Conservation (phyloP, 2,888 invertebrate species). For the Anoncus sp. region DNA sequence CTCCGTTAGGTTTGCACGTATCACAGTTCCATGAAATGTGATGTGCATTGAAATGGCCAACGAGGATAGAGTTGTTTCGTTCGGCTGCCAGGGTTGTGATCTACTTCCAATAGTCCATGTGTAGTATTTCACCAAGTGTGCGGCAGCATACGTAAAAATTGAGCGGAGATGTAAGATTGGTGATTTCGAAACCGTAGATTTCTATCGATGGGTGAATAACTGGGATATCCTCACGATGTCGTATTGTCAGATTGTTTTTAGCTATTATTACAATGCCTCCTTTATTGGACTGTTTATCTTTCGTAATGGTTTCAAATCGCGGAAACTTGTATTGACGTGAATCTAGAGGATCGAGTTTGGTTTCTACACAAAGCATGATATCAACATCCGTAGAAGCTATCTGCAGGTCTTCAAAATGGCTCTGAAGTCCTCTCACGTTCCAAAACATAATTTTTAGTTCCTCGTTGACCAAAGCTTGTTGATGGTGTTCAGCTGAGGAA, state of each 20-base stretch:
- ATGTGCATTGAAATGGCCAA: conserved; percentile 35
- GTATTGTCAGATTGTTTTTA: conserved; percentile 21
- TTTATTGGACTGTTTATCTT: conserved; percentile 1
- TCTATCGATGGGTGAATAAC: conserved; percentile 20
- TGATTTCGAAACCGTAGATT: conserved; percentile 40
- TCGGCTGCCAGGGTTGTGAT: conserved; percentile 6
- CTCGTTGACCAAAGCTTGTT: not conserved
- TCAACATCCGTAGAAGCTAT: conserved; percentile 8
- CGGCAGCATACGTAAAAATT: conserved; percentile 35
- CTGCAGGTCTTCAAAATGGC: conserved; percentile 7
- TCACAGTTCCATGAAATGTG: conserved; percentile 38
- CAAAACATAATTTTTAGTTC: conserved; percentile 24
- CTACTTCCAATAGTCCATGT: conserved; percentile 30
- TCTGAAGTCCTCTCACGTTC: conserved; percentile 11
- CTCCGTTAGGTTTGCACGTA: conserved; percentile 25
- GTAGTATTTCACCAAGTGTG: conserved; percentile 21
- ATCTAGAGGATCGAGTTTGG: not conserved
- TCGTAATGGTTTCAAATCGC: conserved; percentile 17
- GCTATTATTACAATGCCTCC: conserved; percentile 21
- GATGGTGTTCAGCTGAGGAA: not conserved
- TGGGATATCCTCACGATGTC: conserved; percentile 7
- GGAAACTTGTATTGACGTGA: conserved; percentile 15
- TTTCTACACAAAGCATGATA: conserved; percentile 18
- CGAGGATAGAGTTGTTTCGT: conserved; percentile 30
- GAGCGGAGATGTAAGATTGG: conserved; percentile 15